phyloP scores from a whole-genome alignment of 2,888 invertebrate genomes.

The Tenthredo scrophulariae region DNA sequence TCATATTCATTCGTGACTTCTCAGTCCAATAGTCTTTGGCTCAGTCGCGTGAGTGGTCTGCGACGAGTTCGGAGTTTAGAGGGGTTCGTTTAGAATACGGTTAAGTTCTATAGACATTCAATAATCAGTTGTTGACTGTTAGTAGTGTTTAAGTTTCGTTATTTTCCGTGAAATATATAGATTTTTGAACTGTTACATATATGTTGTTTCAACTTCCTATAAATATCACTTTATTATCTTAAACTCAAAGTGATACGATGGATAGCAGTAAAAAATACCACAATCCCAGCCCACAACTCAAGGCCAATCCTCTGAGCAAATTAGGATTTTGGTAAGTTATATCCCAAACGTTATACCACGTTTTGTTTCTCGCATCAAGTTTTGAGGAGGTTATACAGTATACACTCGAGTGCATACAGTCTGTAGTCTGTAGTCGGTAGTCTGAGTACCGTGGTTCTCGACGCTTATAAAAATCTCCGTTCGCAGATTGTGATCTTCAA shows the following conservation, averaged over 20 bases:
- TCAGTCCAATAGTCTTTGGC: not conserved
- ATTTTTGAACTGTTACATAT: not conserved
- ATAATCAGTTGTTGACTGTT: not conserved
- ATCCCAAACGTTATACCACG: not conserved
- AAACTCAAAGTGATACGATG: constrained; percentile 76
- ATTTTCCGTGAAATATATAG: not conserved
- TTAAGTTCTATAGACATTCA: not conserved
- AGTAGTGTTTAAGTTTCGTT: not conserved
- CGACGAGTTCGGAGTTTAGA: not conserved
- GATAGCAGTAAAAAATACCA: constrained; percentile 83
- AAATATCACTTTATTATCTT: not conserved
- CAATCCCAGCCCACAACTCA: constrained; percentile 82
- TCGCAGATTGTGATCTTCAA: not conserved
- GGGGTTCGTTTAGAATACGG: not conserved
- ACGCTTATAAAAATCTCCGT: not conserved
- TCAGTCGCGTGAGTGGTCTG: not conserved
- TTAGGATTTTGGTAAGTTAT: constrained; percentile 83
- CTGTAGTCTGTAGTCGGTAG: not conserved
- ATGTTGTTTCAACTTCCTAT: too few relatives aligned
- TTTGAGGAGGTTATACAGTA: not conserved
- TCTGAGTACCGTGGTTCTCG: not conserved
- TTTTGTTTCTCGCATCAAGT: not conserved
- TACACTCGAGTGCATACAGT: not conserved
- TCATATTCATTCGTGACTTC: not conserved
- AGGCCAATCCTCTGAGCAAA: constrained; percentile 82